Evolutionary conservation across 2,888 invertebrate species (phyloP).

Genomic region (Chrysina gloriosa): DNA sequence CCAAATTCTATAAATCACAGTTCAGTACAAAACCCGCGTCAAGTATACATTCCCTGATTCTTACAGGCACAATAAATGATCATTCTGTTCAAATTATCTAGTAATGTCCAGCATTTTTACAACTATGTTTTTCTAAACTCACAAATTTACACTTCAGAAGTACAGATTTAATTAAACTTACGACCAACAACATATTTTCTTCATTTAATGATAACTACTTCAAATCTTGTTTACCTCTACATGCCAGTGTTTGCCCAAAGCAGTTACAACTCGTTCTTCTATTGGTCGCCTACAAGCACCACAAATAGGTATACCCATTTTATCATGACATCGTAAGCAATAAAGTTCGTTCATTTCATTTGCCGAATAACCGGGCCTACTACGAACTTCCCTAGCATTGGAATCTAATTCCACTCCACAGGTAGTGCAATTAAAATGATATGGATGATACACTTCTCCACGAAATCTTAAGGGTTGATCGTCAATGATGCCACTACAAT

Average conservation of each 20-base stretch:
- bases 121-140: too few species aligned
- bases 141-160: too few species aligned
- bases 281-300: conserved; percentile 99
- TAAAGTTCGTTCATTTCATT: conserved; percentile 96
- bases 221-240: conserved; percentile 80
- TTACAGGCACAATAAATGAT: too few species aligned
- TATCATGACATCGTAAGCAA: conserved; percentile 97
- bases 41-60: too few species aligned
- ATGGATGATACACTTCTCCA: conserved; percentile 98
- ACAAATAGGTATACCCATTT: conserved; percentile 99
- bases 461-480: conserved; percentile 91
- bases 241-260: conserved; percentile 98
- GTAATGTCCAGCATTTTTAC: too few species aligned
- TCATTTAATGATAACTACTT: too few species aligned
- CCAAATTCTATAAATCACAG: too few species aligned
- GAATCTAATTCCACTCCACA: conserved; percentile 93
- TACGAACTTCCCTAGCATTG: conserved; percentile 95
- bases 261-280: conserved; percentile 98
- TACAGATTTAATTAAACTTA: too few species aligned
- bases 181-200: too few species aligned
- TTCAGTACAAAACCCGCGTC: too few species aligned
- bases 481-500: conserved; percentile 85
- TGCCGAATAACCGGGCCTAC: conserved; percentile 88
- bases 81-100: too few species aligned
- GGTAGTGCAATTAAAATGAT: conserved; percentile 97